Base-by-base conservation (phyloP, 2,797 vertebrate species). In the Phataginus tetradactyla region DNA sequence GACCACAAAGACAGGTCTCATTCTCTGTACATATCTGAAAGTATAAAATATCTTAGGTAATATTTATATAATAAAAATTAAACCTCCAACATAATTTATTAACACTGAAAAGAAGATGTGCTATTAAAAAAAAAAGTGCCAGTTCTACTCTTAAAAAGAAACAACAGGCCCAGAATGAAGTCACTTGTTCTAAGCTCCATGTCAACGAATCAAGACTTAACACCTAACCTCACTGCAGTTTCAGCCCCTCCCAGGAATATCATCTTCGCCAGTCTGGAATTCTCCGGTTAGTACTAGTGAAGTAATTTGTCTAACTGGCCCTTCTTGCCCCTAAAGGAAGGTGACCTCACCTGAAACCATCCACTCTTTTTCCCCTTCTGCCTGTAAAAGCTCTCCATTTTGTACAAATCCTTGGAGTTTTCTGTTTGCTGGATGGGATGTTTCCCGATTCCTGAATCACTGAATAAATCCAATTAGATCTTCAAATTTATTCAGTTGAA, bases 61-160 rank as follows among this genome's bases (percentile, higher is more conserved):
- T 39, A 79, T 61, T 91, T 94, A 75, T 63, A 42, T 20, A 86
- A 74, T 69, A 80, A 71, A 81, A 94, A 32, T 45, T 49, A 89
- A 77, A 25, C 11, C 49, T 85, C 18, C 17, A 90, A 49, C 53
- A 37, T 29, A 88, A 37, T 90, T 84, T 71, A 95, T 64, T 79
- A 84, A 79, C 42, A 29, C 7, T 71, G 39, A 29, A 72, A 80
- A 90, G 3, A 63, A 74, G 23, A 79, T 34, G 7, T 51, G 0
- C 32, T 55, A 18, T 12, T 45, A 3, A 45, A 45, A 45, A 45
- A 45, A 45, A 45, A 45, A 66, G 7, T 34, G 37, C 5, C 17
- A 39, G 2, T 59, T 53, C n/a, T 20, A 74, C 17, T 74, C 45
- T 9, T 27, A 53, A 69, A 69, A 18, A 69, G 51, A 55, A 17